Percentiles rank a stretch among this genome's conserved stretches.
phyloP scores from a whole-genome alignment of 2,113 vertebrate genomes.

The Forbesichthys agassizii region DNA sequence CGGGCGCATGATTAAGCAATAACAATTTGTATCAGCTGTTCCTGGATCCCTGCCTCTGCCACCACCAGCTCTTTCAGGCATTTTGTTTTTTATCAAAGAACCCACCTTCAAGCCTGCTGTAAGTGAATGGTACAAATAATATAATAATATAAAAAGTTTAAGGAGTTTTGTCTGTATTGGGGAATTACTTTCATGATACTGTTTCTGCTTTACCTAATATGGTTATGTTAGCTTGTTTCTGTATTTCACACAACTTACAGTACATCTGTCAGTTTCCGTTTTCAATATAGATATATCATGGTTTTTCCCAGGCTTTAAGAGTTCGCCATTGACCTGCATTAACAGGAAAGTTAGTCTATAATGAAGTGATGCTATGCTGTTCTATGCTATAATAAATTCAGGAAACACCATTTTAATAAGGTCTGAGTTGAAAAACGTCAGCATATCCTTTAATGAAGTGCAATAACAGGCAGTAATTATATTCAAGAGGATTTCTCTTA shows the following conservation, averaged over 20 bases:
- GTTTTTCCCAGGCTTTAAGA: too few relatives aligned
- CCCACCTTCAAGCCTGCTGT: conserved; percentile 25
- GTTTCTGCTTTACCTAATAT: too few relatives aligned
- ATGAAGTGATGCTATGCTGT: too few relatives aligned
- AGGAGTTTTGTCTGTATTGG: neutral
- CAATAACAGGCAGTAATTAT: neutral
- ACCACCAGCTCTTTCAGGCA: conserved; percentile 1
- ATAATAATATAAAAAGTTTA: neutral
- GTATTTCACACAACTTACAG: too few relatives aligned
- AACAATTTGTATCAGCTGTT: conserved; percentile 44
- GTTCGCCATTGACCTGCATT: too few relatives aligned
- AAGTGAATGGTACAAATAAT: neutral
- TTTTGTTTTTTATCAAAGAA: conserved; percentile 41
- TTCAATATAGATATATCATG: too few relatives aligned
- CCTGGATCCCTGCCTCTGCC: conserved; percentile 10
- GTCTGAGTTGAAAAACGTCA: neutral
- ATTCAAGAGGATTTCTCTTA: conserved; percentile 11
- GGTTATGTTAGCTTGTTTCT: too few relatives aligned
- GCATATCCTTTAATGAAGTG: conserved; percentile 1
- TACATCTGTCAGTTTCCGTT: too few relatives aligned
- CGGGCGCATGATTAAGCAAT: conserved; percentile 33
- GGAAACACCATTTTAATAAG: too few relatives aligned
- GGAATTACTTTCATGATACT: too few relatives aligned
- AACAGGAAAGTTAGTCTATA: too few relatives aligned
- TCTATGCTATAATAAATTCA: too few relatives aligned